These are phyloP conservation scores for Oxytorus armatus DNA, from an alignment of 2,888 invertebrate genomes.

Conservation along the genomic window DNA sequence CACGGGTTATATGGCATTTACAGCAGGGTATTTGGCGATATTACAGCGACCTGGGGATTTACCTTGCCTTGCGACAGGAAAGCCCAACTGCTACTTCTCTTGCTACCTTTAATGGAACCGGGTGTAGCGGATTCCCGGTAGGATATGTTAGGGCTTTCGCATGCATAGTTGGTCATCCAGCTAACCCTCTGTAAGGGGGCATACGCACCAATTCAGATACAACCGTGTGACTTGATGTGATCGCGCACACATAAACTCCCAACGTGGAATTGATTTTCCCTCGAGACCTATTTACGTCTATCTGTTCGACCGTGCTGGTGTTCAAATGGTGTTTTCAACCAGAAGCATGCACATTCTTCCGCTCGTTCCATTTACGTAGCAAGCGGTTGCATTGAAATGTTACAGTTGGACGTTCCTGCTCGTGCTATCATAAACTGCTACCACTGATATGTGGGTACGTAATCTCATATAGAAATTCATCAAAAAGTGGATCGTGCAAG, in stretches of 20 bases:
- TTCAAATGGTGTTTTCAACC: not conserved
- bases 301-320: not conserved
- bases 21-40: conserved; percentile 54
- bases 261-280: conserved; percentile 39
- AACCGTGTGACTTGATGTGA: not conserved
- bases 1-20: conserved; percentile 55
- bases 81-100: conserved; percentile 26
- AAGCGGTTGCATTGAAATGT: not conserved
- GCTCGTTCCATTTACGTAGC: no score
- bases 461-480: no score
- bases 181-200: conserved; percentile 16
- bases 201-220: conserved; percentile 27
- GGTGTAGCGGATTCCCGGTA: conserved; percentile 31
- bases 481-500: no score
- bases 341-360: not conserved
- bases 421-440: not conserved
- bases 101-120: conserved; percentile 47
- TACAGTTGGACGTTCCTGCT: not conserved
- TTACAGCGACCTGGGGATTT: conserved; percentile 57
- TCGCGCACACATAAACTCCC: conserved; percentile 33
- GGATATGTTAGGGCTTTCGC: conserved; percentile 52
- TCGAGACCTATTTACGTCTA: conserved; percentile 8
- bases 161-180: conserved; percentile 25
- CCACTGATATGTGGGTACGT: no score
- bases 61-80: conserved; percentile 41